Percentiles rank a stretch among this genome's conserved stretches.
Evolutionary conservation across 2,888 invertebrate species (phyloP).

Genomic region (Hyalella azteca): DNA sequence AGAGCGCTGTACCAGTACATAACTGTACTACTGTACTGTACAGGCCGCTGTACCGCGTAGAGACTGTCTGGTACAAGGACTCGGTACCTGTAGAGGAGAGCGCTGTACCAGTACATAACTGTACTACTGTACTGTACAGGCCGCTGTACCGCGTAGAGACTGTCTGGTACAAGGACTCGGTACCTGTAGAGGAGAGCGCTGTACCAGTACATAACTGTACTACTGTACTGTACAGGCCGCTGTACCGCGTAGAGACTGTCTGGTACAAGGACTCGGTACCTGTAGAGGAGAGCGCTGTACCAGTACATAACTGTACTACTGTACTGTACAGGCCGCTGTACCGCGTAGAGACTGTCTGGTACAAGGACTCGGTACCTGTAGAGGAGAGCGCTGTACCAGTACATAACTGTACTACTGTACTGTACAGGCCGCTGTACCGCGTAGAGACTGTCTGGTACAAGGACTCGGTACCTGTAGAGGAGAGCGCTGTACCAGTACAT

Average conservation of each 20-base stretch:
- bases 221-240: no score
- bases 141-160: conserved; percentile 84
- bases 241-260: conserved; percentile 82
- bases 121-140: no score
- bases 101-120: no score
- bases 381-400: no score
- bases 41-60: conserved; percentile 79
- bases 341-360: conserved; percentile 85
- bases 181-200: conserved; percentile 76
- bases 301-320: no score
- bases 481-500: no score
- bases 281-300: conserved; percentile 75
- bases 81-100: conserved; percentile 78
- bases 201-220: no score
- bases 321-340: conserved; percentile 77
- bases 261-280: conserved; percentile 90
- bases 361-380: conserved; percentile 84
- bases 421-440: conserved; percentile 75
- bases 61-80: conserved; percentile 89
- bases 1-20: no score
- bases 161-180: conserved; percentile 87
- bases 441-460: conserved; percentile 88
- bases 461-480: conserved; percentile 83
- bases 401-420: no score
- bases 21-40: no score